A percentile compares a stretch with the other conserved stretches of the same genome.
These are phyloP conservation scores for Punctoribates punctum DNA, from an alignment of 2,888 invertebrate species.

Conservation along the genomic window DNA sequence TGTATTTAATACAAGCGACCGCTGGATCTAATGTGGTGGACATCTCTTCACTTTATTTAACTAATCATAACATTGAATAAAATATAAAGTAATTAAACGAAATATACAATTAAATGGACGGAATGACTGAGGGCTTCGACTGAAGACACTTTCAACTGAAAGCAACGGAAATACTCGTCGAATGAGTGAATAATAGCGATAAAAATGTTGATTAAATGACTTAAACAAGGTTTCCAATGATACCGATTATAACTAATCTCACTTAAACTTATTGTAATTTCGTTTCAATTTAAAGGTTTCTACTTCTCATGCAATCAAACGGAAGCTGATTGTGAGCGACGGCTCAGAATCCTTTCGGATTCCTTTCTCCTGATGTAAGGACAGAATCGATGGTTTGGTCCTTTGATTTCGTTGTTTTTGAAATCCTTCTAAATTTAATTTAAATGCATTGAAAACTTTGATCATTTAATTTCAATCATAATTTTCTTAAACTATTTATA, in stretches of 20 bases:
- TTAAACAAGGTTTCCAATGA: slow-evolving; percentile 6
- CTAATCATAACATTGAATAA: slow-evolving; percentile 12
- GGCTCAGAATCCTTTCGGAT: not conserved
- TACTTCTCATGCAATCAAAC: too few relatives aligned
- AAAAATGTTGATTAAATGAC: slow-evolving; percentile 32
- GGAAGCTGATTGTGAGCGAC: too few relatives aligned
- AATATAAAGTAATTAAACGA: not conserved
- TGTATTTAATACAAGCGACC: slow-evolving; percentile 67
- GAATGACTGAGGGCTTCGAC: not conserved
- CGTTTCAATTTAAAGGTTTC: not conserved
- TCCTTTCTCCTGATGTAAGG: too few relatives aligned
- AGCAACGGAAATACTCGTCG: slow-evolving; percentile 19
- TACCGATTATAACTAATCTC: slow-evolving; percentile 15
- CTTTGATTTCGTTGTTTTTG: too few relatives aligned
- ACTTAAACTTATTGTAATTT: not conserved
- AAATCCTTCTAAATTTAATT: too few relatives aligned
- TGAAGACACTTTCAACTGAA: slow-evolving; percentile 14
- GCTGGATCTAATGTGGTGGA: slow-evolving; percentile 44
- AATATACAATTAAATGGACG: not conserved
- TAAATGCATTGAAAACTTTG: too few relatives aligned
- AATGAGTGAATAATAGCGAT: slow-evolving; percentile 18
- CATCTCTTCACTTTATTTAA: not conserved
- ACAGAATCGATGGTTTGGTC: too few relatives aligned
- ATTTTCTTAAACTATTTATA: too few relatives aligned
- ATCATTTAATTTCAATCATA: too few relatives aligned